Evolutionary conservation across 2,113 vertebrate species (phyloP), one percentile per base, ranked within the genome.

Genomic region (Galbula dea): DNA sequence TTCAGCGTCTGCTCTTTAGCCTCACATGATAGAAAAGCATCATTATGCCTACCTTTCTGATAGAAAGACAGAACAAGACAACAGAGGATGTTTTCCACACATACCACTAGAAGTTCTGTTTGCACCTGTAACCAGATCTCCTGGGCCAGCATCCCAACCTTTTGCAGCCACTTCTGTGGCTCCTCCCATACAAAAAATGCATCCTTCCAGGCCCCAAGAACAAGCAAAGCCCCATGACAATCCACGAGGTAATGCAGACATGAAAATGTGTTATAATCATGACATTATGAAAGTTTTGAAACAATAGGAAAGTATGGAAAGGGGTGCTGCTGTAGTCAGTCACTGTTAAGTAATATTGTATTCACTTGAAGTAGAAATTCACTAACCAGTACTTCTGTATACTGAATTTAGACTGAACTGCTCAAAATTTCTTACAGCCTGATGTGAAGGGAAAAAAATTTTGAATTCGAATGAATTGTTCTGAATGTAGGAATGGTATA

Each of bases 91-190:
- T 36, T 73, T 80, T 41, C 54, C 1, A 2, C 23, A 24, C 11
- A 17, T 4, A 7, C 10, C 3, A 9, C 7, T 39, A 8, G 6
- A 68, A 83, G 26, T 67, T 75, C 4, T 16, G 73, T 68, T 49
- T 55, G 8, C 37, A 74, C 32, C 26, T 69, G 17, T 39, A 54
- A 6, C 6, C 11, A 83, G 6, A 24, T 58, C 16, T 65, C 46
- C 24, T 13, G 45, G 24, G 45, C 36, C 2, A 1, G 7, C 0
- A 0, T 4, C 54, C 11, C 49, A 69, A 2, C 7, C 10, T 49
- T n/a, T 27, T 20, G 43, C 23, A 68, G 32, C 13, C 2, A 0
- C 48, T 32, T 11, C 23, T 75, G 43, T 1, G 2, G 10, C 9
- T 23, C 29, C n/a, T 15, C 20, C 58, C 6, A 3, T 7, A 17